Conservation (phyloP, 2,113 vertebrate species). For the Felis chaus region DNA sequence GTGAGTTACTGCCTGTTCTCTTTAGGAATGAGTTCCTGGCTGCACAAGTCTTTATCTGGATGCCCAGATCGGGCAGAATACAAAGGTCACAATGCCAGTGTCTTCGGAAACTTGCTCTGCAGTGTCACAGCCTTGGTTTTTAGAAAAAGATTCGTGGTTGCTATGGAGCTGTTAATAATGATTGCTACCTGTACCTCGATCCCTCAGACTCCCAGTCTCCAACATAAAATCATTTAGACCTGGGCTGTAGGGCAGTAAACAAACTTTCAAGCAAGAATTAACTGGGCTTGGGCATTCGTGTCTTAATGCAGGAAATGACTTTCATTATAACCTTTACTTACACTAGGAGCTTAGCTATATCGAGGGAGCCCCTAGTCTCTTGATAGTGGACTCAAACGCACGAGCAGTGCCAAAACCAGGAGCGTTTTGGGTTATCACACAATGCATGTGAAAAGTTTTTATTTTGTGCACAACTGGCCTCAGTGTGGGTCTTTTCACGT, state of each 20-base stretch:
- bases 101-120: conserved; percentile 53
- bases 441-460: background rate
- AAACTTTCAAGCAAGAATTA: conserved; percentile 71
- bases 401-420: background rate
- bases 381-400: background rate
- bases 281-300: conserved; percentile 60
- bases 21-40: conserved; percentile 35
- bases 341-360: background rate
- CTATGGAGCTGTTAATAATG: conserved; percentile 78
- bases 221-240: conserved; percentile 69
- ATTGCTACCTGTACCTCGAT: conserved; percentile 28
- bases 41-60: conserved; percentile 38
- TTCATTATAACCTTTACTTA: conserved; percentile 66
- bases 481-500: background rate
- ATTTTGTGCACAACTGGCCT: background rate
- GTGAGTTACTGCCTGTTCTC: background rate
- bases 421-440: background rate
- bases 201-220: conserved; percentile 56
- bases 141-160: conserved; percentile 71
- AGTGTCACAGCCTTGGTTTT: conserved; percentile 40
- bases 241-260: conserved; percentile 69
- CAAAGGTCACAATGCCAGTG: conserved; percentile 63
- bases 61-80: background rate
- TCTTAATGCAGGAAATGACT: conserved; percentile 71
- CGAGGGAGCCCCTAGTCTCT: background rate